Conservation (phyloP, 92 coral and sea anemone species). For the Zoanthus sociatus region DNA sequence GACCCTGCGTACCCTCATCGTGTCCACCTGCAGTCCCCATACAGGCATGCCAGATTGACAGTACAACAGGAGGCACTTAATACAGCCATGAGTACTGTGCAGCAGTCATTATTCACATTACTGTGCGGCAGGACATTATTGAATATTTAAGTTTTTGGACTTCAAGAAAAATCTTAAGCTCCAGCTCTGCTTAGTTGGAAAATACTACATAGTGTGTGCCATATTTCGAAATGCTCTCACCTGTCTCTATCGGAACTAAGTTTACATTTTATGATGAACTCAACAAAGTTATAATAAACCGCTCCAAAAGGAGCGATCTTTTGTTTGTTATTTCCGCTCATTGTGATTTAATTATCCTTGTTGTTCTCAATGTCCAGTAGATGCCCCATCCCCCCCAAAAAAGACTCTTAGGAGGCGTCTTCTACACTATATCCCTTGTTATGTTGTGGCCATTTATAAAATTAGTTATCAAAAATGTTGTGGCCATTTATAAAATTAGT, state of each 20-base stretch:
- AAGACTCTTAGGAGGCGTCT: too few relatives aligned
- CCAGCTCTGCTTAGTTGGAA: constrained; percentile 18
- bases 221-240: constrained; percentile 14
- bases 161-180: constrained; percentile 27
- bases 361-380: too few relatives aligned
- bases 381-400: too few relatives aligned
- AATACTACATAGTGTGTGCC: constrained; percentile 24
- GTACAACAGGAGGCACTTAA: constrained; percentile 23
- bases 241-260: constrained; percentile 14
- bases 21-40: constrained; percentile 23
- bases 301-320: too few relatives aligned
- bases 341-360: too few relatives aligned
- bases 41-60: constrained; percentile 18
- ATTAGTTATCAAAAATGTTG: too few relatives aligned
- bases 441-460: too few relatives aligned
- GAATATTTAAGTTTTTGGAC: constrained; percentile 20
- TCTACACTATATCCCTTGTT: too few relatives aligned
- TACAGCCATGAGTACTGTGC: constrained; percentile 12
- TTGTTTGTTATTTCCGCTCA: too few relatives aligned
- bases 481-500: too few relatives aligned
- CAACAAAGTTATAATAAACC: too few relatives aligned
- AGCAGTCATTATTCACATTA: background rate
- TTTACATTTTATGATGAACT: too few relatives aligned
- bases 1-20: background rate
- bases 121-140: background rate